phyloP scores from a whole-genome alignment of 2,888 invertebrate species.

The Folsomia candida region DNA sequence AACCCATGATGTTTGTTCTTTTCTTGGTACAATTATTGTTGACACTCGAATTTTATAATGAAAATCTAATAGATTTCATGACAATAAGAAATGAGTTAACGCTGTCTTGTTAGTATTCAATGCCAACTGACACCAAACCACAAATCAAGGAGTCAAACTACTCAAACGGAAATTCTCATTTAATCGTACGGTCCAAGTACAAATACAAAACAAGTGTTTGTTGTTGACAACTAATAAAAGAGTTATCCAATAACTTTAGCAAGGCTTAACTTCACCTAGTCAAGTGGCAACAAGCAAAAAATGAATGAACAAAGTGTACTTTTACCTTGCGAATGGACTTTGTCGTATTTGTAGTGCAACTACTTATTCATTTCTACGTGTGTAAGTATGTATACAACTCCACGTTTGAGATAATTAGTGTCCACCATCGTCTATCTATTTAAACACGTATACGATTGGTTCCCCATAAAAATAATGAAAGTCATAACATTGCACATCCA shows the following conservation, averaged over 20 bases:
- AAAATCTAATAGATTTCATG: neutral
- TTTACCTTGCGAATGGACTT: no score
- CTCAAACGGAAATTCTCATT: neutral
- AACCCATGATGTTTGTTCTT: neutral
- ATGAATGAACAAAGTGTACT: no score
- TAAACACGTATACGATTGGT: neutral
- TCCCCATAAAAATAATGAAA: neutral
- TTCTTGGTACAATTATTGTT: neutral
- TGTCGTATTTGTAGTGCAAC: no score
- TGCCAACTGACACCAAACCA: neutral
- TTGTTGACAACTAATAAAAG: neutral
- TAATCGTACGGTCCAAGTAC: neutral
- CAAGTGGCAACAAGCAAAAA: neutral
- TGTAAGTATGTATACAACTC: neutral
- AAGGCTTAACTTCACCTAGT: neutral
- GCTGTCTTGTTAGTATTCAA: neutral
- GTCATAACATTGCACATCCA: neutral
- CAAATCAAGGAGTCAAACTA: neutral
- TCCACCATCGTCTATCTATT: neutral
- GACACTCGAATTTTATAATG: neutral
- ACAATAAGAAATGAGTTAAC: neutral
- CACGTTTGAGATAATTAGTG: neutral
- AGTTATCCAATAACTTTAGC: neutral
- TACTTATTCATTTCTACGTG: neutral
- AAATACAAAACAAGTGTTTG: conserved; percentile 1